A percentile compares a stretch with the other conserved stretches of the same genome.
phyloP scores from a whole-genome alignment of 2,113 vertebrate genomes.

The Oreochromis aureus region DNA sequence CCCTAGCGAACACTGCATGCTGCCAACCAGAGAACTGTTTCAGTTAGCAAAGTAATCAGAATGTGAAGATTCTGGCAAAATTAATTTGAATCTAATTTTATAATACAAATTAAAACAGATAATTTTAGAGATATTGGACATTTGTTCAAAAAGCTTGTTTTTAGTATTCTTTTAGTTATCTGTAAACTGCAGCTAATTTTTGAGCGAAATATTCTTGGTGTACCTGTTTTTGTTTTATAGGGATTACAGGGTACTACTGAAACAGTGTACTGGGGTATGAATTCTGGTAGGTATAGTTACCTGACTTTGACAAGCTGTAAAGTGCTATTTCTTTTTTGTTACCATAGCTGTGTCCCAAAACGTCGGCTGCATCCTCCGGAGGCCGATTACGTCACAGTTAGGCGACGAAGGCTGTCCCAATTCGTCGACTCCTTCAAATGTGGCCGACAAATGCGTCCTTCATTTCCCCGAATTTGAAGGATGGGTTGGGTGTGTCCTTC shows the following conservation, averaged over 20 bases:
- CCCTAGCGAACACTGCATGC: background rate
- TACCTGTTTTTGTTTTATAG: background rate
- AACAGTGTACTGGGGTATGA: background rate
- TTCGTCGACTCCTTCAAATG: no score
- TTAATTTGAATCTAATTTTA: background rate
- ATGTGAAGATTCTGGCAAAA: background rate
- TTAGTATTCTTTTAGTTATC: background rate
- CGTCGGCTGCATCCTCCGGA: no score
- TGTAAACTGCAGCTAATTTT: background rate
- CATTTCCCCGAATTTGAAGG: no score
- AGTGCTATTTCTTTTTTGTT: background rate
- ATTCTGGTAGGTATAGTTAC: background rate
- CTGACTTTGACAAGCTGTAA: background rate
- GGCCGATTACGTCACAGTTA: no score
- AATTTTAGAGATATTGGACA: background rate
- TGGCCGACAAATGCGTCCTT: no score
- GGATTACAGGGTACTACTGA: background rate
- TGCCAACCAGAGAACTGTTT: fast-evolving
- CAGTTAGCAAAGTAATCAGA: background rate
- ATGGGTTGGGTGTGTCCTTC: no score
- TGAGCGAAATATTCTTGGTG: background rate
- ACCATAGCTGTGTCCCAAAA: no score
- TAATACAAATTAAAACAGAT: background rate
- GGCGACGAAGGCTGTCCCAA: no score
- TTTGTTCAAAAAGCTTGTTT: background rate